A percentile compares a stretch with the other conserved stretches of the same genome.
These are phyloP conservation scores for Sphaerophoria taeniata DNA, from an alignment of 2,888 invertebrate genomes.

Conservation along the genomic window DNA sequence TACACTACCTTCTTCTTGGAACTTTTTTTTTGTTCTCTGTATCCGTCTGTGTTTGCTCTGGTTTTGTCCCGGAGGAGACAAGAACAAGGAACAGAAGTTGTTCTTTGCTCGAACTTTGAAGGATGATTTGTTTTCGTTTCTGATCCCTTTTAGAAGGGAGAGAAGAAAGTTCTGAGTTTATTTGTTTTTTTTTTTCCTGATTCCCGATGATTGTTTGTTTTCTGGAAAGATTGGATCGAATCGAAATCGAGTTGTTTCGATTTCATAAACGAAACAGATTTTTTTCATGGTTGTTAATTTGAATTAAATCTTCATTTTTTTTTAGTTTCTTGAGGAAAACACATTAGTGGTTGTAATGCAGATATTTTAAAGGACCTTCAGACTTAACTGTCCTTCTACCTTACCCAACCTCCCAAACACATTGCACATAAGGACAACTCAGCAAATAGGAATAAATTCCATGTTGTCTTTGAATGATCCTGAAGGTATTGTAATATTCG, in stretches of 20 bases:
- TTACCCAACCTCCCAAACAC: no score
- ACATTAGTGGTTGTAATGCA: no score
- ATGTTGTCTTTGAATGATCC: constrained; percentile 11
- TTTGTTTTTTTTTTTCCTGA: background rate
- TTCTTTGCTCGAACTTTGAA: constrained; percentile 20
- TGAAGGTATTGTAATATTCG: constrained; percentile 30
- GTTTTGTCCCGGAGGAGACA: constrained; percentile 10
- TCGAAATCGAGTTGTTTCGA: constrained; percentile 51
- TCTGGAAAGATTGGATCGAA: constrained; percentile 15
- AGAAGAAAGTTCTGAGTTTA: constrained; percentile 23
- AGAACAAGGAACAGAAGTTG: constrained; percentile 5
- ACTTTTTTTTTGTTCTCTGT: constrained; percentile 28
- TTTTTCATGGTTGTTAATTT: constrained; percentile 13
- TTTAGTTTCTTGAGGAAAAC: background rate
- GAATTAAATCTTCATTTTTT: constrained; percentile 3
- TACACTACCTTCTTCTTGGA: constrained; percentile 45
- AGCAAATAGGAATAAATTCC: constrained; percentile 18
- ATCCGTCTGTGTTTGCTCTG: background rate
- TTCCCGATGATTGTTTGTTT: constrained; percentile 36
- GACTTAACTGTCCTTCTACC: no score
- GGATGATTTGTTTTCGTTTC: constrained; percentile 9
- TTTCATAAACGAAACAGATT: constrained; percentile 68
- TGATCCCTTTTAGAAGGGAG: constrained; percentile 3
- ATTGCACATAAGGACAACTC: background rate
- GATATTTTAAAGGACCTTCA: background rate